Evolutionary conservation across 1,140 invertebrate genomes (phyloP), one percentile per base, ranked within the genome.

Genomic region (Amyelois transitella): DNA sequence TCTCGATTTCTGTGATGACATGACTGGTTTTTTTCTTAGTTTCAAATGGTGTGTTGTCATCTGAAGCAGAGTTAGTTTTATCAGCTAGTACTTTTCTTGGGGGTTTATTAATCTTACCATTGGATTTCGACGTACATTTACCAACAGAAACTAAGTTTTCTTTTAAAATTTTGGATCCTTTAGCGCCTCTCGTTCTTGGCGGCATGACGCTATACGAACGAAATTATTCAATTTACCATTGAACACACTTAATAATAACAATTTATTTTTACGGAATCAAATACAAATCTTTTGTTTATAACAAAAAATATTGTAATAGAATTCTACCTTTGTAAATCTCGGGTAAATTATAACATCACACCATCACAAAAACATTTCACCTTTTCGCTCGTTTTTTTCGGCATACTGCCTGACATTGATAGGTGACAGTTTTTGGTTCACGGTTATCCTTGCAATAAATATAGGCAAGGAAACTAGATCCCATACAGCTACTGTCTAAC

Each of bases 31-130:
- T 67, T 50, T 57, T 47, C 12, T 32, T 18, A 18, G 50, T 32
- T 25, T 69, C 59, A 43, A 59, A 32, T n/a, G 70, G 72, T 19
- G 60, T 59, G 57, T 85, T 81, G 43, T 86, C 80, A 51, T 85
- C 83, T 12, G 83, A 85, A 12, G 74, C 70, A 0, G 83, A 86
- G 49, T 86, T 86, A 2, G 80, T 86, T 78, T 85, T 86, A 49
- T 86, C 83, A 10, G 72, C 66, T 60, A 86, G 69, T 49, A 69
- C 70, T 65, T 77, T 79, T 54, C 82, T 61, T 14, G 51, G 43
- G 8, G 52, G 32, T 54, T 75, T 81, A 12, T 45, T 47, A 18
- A 17, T 28, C 52, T 65, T 75, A 49, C 18, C 48, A 43, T n/a
- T 14, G 17, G 20, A 43, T 61, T 69, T 73, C 24, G 10, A 10